These are phyloP conservation scores for Plebejus argus DNA, from an alignment of 2,888 invertebrate species.

Conservation along the genomic window DNA sequence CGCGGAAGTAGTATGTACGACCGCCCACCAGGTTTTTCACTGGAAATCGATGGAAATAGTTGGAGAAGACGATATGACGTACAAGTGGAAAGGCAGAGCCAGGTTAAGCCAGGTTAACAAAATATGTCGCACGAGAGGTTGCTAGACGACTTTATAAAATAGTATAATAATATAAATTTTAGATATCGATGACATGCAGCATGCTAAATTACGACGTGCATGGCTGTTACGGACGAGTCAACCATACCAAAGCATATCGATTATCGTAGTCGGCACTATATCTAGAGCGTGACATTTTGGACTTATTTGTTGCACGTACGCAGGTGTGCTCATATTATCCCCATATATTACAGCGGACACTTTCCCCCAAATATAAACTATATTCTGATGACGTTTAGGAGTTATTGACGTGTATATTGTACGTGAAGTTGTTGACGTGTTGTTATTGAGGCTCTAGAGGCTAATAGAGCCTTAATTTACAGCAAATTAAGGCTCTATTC, in stretches of 20 bases:
- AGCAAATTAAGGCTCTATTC: too few species aligned
- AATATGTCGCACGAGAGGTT: background rate
- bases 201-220: background rate
- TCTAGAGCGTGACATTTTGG: background rate
- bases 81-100: background rate
- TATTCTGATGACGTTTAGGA: background rate
- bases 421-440: too few species aligned
- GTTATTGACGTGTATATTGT: background rate
- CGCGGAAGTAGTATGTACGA: constrained; percentile 94
- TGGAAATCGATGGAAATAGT: constrained; percentile 61
- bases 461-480: too few species aligned
- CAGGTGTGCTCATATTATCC: background rate
- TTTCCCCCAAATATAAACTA: background rate
- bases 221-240: background rate
- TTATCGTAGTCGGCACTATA: background rate
- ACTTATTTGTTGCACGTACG: background rate
- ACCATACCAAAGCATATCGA: background rate
- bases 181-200: background rate
- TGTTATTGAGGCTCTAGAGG: background rate
- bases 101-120: background rate
- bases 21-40: constrained; percentile 96
- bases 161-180: too few species aligned
- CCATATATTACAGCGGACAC: constrained; percentile 1
- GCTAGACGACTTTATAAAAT: background rate
- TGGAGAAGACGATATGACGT: background rate